Evolutionary conservation across 1,140 invertebrate genomes (phyloP).

Genomic region (Anastatus disparis): DNA sequence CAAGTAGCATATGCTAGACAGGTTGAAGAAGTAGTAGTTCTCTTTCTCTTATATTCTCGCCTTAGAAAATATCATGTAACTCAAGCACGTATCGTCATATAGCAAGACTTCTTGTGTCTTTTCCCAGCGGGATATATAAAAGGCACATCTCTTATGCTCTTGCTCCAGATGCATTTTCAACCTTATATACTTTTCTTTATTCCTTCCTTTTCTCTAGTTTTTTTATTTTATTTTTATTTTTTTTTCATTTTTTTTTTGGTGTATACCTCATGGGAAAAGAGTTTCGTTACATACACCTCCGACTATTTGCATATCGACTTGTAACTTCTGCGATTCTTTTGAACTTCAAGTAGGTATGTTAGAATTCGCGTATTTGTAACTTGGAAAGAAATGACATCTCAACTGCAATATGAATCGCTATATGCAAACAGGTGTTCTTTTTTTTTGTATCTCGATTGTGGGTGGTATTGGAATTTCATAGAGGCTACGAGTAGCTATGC

Average conservation of each 20-base stretch:
- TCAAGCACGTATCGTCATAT: background rate
- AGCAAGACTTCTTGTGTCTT: background rate
- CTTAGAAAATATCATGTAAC: conserved; percentile 7
- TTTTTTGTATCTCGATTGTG: no score
- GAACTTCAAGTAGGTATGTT: no score
- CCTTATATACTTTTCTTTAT: background rate
- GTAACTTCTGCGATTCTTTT: conserved; percentile 17
- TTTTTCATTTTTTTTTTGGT: no score
- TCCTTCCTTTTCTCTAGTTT: no score
- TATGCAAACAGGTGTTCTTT: conserved; percentile 1
- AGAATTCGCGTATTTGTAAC: no score
- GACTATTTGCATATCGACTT: conserved; percentile 28
- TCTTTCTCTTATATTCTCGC: background rate
- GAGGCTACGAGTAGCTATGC: no score
- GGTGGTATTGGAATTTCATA: conserved; percentile 24
- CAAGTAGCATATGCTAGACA: no score
- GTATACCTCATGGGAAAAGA: background rate
- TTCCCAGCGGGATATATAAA: background rate
- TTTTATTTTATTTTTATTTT: no score
- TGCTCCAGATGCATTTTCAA: background rate
- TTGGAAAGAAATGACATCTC: background rate
- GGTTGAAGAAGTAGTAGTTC: no score
- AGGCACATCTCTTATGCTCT: background rate
- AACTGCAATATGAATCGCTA: background rate
- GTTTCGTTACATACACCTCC: background rate